Conservation (phyloP, 2,888 invertebrate genomes). For the Mythimna ferrago region DNA sequence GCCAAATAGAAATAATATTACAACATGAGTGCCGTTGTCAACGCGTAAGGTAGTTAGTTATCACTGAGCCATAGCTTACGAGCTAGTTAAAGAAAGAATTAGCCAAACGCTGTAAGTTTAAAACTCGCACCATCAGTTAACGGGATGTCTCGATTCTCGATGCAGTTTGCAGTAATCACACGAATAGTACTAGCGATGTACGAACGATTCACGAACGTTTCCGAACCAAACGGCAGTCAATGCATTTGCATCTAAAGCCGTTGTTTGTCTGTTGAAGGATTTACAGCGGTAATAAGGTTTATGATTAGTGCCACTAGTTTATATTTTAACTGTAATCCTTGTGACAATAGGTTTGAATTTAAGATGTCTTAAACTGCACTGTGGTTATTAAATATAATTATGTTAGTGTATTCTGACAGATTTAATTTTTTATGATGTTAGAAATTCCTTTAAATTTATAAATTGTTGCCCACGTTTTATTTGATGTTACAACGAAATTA, state of each 20-base stretch:
- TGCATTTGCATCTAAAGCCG: slow-evolving; percentile 34
- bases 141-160: slow-evolving; percentile 67
- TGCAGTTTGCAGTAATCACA: slow-evolving; percentile 68
- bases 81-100: too few relatives aligned
- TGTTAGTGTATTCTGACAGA: neutral
- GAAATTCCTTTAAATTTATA: neutral
- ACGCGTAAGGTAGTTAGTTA: too few relatives aligned
- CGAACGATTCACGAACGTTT: slow-evolving; percentile 5
- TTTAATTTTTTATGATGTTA: neutral
- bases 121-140: slow-evolving; percentile 66
- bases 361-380: neutral
- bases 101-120: slow-evolving; percentile 41
- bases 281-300: slow-evolving; percentile 16
- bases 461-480: neutral
- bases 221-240: slow-evolving; percentile 24
- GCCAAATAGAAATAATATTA: too few relatives aligned
- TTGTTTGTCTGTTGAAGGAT: slow-evolving; percentile 31
- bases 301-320: slow-evolving; percentile 2
- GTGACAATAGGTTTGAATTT: slow-evolving; percentile 2
- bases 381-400: neutral
- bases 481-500: neutral
- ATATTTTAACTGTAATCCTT: slow-evolving; percentile 11
- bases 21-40: too few relatives aligned
- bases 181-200: slow-evolving; percentile 66
- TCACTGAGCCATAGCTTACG: too few relatives aligned